phyloP scores from a whole-genome alignment of 2,888 invertebrate species.

The Gryllus longicercus region DNA sequence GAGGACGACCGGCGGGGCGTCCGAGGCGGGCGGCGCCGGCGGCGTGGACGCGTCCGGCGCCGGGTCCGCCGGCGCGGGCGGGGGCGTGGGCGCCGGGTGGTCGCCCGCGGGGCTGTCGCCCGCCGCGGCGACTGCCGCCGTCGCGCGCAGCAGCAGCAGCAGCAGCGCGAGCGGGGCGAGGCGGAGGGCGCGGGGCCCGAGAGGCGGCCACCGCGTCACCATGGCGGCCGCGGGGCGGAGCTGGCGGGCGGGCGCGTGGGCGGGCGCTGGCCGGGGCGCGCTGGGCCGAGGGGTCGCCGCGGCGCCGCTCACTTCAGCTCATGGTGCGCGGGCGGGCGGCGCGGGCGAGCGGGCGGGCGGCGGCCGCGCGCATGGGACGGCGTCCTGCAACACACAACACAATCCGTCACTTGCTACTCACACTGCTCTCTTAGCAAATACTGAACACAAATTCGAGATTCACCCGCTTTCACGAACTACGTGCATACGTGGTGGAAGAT shows the following conservation, averaged over 20 bases:
- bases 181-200: background rate
- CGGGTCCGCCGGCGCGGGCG: background rate
- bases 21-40: background rate
- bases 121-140: background rate
- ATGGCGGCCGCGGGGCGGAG: background rate
- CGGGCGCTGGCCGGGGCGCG: background rate
- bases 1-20: background rate
- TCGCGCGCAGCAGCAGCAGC: slow-evolving; percentile 11
- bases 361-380: background rate
- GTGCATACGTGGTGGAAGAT: too few species aligned
- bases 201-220: background rate
- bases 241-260: background rate
- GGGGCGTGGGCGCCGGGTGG: background rate
- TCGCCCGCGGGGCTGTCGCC: background rate
- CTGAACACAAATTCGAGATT: too few species aligned
- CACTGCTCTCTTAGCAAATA: too few species aligned
- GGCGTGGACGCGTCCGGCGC: background rate
- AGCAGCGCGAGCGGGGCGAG: background rate
- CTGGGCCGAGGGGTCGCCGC: background rate
- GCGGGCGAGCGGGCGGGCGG: background rate
- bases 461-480: too few species aligned
- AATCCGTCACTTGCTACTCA: too few species aligned
- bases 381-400: too few species aligned
- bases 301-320: background rate
- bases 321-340: background rate